Percentiles rank a stretch among this genome's conserved stretches.
Evolutionary conservation across 2,888 invertebrate genomes (phyloP).

Genomic region (Hydropsyche betteni): DNA sequence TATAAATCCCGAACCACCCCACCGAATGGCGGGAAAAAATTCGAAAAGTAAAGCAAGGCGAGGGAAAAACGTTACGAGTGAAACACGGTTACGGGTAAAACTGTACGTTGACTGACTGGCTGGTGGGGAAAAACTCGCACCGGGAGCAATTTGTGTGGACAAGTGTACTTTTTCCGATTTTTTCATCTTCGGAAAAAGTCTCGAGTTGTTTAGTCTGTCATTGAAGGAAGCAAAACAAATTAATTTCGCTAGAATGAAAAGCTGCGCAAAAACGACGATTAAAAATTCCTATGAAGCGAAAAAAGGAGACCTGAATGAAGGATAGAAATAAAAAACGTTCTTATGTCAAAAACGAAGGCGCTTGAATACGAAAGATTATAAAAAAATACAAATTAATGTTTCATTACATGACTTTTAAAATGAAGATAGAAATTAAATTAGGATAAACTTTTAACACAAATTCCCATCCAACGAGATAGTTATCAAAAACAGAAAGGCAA

Average conservation of each 20-base stretch:
- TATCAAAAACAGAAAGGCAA: too few species aligned
- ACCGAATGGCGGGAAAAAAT: background rate
- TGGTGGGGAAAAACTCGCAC: conserved; percentile 10
- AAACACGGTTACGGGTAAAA: conserved; percentile 14
- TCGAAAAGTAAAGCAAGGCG: background rate
- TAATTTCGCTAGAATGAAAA: conserved; percentile 15
- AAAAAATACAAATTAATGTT: too few species aligned
- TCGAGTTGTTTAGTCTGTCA: conserved; percentile 29
- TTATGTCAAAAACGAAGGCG: too few species aligned
- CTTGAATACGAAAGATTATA: too few species aligned
- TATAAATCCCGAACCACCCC: conserved; percentile 18
- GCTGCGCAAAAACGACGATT: background rate
- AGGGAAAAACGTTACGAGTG: conserved; percentile 13
- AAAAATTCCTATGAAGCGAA: too few species aligned
- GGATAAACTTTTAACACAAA: too few species aligned
- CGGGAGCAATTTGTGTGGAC: conserved; percentile 22
- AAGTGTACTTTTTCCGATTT: conserved; percentile 10
- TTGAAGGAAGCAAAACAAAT: conserved; percentile 25
- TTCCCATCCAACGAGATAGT: too few species aligned
- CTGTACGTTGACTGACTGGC: background rate
- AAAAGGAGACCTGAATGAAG: too few species aligned
- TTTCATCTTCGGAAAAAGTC: background rate
- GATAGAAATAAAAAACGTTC: too few species aligned
- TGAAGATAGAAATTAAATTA: too few species aligned
- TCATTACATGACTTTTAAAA: too few species aligned